Base-by-base conservation (phyloP, 1,140 invertebrate genomes). In the Mercenaria mercenaria region DNA sequence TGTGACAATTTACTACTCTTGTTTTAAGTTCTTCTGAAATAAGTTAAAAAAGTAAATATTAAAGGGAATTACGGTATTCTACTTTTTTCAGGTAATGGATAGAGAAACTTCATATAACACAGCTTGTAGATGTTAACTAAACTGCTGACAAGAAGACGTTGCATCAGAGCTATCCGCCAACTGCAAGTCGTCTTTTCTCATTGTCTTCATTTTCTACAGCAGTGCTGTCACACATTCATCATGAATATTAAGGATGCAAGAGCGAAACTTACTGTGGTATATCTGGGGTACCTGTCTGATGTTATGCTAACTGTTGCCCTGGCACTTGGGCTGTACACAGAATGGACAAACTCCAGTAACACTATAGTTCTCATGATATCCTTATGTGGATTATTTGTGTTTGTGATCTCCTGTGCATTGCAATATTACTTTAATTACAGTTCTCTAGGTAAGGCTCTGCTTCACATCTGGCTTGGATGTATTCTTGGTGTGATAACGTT, bases 381-480 rank as follows among this genome's bases (percentile, higher is more conserved):
- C 8, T 47, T 95, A 13, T 69, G 95, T 13, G 94, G 94, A 20
- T 87, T 95, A 37, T 92, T 95, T 64, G 91, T 95, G 20, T 95
- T 95, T 90, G 91, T 85, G 29, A 89, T 95, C 13, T 94, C 94
- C 0, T 93, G 91, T 91, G 94, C 94, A 11, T 87, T 95, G 18
- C 92, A 91, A 56, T 95, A 94, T 83, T 95, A 95, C 86, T 95
- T 95, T 74, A 91, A 93, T 29, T 91, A 92, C 67, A 90, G 92
- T 15, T 41, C 86, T 8, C 59, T 94, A 26, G 94, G 95, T 29
- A 85, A 86, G 29, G 89, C 92, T 1, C 52, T 96, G 29, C 90
- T 94, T 47, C 93, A 95, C 56, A 87, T 96, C 3, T 96, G 95
- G 95, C 83, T 95, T 26, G 95, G 95, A 23, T 94, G 94, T 79